Base-by-base conservation (phyloP, 2,888 invertebrate genomes). In the Anarsia innoxiella region DNA sequence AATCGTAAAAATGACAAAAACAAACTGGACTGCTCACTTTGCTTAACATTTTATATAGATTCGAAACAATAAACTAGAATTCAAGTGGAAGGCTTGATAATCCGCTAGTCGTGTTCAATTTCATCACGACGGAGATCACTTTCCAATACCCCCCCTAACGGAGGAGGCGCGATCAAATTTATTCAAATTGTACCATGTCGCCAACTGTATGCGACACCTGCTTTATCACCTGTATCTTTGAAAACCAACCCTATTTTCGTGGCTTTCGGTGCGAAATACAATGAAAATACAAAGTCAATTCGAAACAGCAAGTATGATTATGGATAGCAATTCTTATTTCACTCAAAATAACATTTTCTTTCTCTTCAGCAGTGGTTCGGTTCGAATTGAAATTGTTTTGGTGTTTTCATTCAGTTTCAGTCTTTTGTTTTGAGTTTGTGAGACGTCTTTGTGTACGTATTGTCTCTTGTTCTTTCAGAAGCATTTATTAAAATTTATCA, bases 131-230 rank as follows among this genome's bases (percentile, higher is more conserved):
- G 44, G 46, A 62, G 75, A 78, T 80, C 79, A 76, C 68, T 76
- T 79, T 69, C 68, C 75, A 56, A 80, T 78, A 72, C 48, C 62
- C 43, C 59, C 73, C 63, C 67, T 64, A 6, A 19, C 28, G n/a
- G 26, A 16, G 16, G 56, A 52, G n/a, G n/a, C n/a, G n/a, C 66
- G 65, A 77, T 82, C 76, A 77, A 85, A 82, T 83, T 71, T 82
- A 83, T 86, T 84, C 83, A 85, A 84, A 85, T 79, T 82, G 78
- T 61, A 49, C 60, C 66, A 50, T 79, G 76, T 78, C 74, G 66
- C 70, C 67, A n/a, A 59, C 73, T 67, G 51, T 64, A 59, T 59
- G 66, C 70, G 65, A 53, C 73, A 77, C 74, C 72, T 79, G 75
- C 62, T 66, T 69, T 68, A 53, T 39, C 48, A 23, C 12, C 9